Conservation (phyloP, 1,140 invertebrate species). For the Drosophila saltans region DNA sequence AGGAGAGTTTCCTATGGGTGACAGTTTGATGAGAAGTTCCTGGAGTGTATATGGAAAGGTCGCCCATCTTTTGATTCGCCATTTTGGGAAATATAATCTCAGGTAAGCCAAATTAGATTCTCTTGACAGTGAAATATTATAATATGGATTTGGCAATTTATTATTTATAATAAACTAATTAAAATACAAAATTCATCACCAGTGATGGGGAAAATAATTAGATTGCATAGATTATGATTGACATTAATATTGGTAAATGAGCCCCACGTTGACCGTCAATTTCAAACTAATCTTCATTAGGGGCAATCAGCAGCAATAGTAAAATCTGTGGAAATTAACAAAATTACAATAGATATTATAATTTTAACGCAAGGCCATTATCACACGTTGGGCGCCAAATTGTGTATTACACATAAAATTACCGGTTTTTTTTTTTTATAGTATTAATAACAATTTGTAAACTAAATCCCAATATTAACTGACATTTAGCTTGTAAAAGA, state of each 20-base stretch:
- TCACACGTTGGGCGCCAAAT: not conserved
- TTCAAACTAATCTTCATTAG: not conserved
- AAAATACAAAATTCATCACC: not conserved
- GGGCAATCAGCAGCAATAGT: not conserved
- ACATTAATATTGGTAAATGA: conserved; percentile 1
- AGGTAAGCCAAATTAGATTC: too few species aligned
- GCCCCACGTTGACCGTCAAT: not conserved
- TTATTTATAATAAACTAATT: not conserved
- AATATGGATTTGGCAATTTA: not conserved
- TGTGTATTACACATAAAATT: not conserved
- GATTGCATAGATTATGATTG: not conserved
- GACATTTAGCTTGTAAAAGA: too few species aligned
- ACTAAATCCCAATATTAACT: too few species aligned
- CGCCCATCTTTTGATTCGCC: too few species aligned
- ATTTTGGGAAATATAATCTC: too few species aligned
- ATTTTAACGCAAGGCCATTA: not conserved
- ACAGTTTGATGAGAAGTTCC: too few species aligned
- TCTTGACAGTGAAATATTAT: too few species aligned
- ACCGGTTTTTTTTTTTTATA: not conserved
- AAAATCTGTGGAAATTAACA: not conserved
- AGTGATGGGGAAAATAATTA: not conserved
- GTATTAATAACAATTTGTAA: too few species aligned
- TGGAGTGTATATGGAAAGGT: too few species aligned
- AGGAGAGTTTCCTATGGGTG: not conserved
- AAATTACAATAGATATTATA: not conserved